Evolutionary conservation across 1,140 invertebrate species (phyloP), one percentile per base, ranked within the genome.

Genomic region (Macrosteles quadrilineatus): DNA sequence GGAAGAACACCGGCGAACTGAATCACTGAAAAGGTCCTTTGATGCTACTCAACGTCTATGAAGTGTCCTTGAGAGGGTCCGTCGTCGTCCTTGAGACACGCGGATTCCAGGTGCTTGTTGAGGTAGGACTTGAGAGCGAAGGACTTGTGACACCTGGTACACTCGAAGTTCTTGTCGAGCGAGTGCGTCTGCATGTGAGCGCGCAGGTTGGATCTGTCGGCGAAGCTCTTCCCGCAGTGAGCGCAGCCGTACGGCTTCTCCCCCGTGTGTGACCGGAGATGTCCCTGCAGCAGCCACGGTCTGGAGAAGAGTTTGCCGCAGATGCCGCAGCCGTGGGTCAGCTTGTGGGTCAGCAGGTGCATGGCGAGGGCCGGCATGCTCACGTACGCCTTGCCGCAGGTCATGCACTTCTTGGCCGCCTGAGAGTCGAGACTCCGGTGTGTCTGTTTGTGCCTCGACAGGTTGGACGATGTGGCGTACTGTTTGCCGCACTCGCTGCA

Each of bases 121-220:
- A 99, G 88, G 83, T 99, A 99, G 72, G 96, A 98, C 83, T 99
- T 99, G 70, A 99, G 87, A 0, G 97, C 97, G 81, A 99, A 99
- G 14, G 94, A 91, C 82, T 98, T 98, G 81, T 95, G 91, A 82
- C 98, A 99, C 57, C 93, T 86, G 72, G 90, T 86, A 80, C 98
- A 99, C 78, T 92, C 90, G 83, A 95, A 98, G 79, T 97, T 96
- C 83, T 99, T 99, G 77, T 96, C 94, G 1, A 91, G 86, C 14
- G 96, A 97, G 81, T 99, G 97, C 0, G 97, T 99, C 81, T 99
- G 97, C 96, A 99, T 98, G 86, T 99, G 98, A 0, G 98, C 98
- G 17, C 97, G 85, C 14, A 99, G 84, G 80, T 99, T 99, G 67
- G 95, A 98, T 32, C 97, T 85, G 83, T 99, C 97, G 2, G 98